These are phyloP conservation scores for Botia kubotai DNA, from an alignment of 2,797 vertebrate genomes.

Conservation along the genomic window DNA sequence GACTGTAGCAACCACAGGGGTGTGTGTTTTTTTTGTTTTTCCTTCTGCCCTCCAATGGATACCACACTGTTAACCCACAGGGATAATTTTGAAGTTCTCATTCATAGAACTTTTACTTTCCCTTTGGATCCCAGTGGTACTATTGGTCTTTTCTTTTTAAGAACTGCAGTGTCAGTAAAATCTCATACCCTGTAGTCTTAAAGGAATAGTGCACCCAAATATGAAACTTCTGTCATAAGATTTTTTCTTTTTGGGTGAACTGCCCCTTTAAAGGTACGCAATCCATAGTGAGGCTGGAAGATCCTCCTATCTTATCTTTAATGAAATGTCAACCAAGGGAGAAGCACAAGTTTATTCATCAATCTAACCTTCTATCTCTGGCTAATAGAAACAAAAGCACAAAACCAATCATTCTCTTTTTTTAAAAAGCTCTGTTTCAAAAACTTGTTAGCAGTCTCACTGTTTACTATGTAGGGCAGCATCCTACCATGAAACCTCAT, in stretches of 20 bases:
- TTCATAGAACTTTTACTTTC: background rate
- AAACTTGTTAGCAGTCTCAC: too few relatives aligned
- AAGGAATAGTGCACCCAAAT: too few relatives aligned
- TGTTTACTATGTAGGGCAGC: too few relatives aligned
- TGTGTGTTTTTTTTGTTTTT: background rate
- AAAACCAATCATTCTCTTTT: too few relatives aligned
- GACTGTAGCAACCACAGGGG: constrained; percentile 10
- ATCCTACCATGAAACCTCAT: too few relatives aligned
- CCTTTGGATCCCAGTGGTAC: background rate
- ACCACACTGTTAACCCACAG: background rate
- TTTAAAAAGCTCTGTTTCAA: too few relatives aligned
- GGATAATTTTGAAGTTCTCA: background rate
- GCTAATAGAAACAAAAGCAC: too few relatives aligned
- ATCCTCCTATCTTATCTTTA: background rate
- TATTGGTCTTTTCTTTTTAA: background rate
- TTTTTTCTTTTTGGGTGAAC: too few relatives aligned
- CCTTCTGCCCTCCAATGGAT: background rate
- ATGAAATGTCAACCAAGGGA: background rate
- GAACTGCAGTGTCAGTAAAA: background rate
- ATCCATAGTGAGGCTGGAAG: background rate
- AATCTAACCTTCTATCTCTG: too few relatives aligned
- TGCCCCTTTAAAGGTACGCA: background rate
- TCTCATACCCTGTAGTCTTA: background rate
- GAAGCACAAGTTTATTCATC: background rate
- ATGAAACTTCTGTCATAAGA: too few relatives aligned